Evolutionary conservation across 2,797 vertebrate genomes (phyloP).

Genomic region (Rhodeus uyekii): DNA sequence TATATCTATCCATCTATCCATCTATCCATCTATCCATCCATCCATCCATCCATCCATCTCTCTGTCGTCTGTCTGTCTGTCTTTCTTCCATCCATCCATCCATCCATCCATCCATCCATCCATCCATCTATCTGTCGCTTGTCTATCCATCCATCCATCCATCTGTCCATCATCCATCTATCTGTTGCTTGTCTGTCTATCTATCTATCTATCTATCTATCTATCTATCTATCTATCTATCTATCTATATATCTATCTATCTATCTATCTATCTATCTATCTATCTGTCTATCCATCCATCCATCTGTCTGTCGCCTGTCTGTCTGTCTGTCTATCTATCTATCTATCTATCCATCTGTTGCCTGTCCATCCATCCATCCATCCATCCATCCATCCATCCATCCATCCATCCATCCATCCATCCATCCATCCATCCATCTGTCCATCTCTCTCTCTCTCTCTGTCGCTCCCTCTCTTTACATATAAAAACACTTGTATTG

Average conservation of each 20-base stretch:
- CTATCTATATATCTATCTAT: background rate
- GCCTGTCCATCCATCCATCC: background rate
- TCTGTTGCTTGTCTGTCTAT: no score
- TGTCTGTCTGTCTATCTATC: background rate
- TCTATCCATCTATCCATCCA: background rate
- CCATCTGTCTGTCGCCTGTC: accelerated
- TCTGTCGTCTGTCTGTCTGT: no score
- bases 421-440: accelerated
- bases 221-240: background rate
- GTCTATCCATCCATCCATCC: background rate
- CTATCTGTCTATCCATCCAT: background rate
- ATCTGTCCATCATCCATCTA: no score
- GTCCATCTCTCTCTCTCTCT: no score
- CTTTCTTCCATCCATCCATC: no score
- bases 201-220: background rate
- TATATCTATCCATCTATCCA: background rate
- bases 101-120: accelerated
- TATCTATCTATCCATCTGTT: background rate
- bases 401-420: accelerated
- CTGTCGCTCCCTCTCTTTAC: background rate
- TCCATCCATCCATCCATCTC: background rate
- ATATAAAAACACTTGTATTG: background rate
- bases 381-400: background rate
- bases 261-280: background rate
- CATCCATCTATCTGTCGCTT: background rate